A percentile compares a stretch with the other conserved stretches of the same genome.
Conservation (phyloP, 2,888 invertebrate genomes). For the Harmothoe impar region DNA sequence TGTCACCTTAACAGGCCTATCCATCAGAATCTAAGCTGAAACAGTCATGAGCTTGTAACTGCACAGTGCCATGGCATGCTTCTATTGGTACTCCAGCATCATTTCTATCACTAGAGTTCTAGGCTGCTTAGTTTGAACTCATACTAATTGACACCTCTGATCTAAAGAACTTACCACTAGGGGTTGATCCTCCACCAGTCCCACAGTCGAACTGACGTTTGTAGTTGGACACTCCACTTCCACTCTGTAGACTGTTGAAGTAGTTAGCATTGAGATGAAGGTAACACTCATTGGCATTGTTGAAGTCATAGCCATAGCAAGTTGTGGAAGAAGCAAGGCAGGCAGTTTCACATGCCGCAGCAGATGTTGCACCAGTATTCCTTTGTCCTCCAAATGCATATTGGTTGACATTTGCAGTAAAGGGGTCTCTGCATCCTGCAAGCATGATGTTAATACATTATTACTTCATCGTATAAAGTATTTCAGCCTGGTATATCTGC, state of each 20-base stretch:
- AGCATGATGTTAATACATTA: too few relatives aligned
- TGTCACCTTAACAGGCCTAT: too few relatives aligned
- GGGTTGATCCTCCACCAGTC: not conserved
- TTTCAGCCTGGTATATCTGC: not conserved
- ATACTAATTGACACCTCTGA: too few relatives aligned
- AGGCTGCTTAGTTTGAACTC: too few relatives aligned
- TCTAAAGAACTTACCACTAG: not conserved
- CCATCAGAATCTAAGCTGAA: too few relatives aligned
- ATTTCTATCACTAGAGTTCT: too few relatives aligned
- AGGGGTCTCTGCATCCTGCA: not conserved
- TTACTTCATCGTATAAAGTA: too few relatives aligned
- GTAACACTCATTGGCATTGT: not conserved
- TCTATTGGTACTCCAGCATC: too few relatives aligned
- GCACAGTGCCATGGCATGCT: too few relatives aligned
- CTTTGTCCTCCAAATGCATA: not conserved
- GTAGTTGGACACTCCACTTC: not conserved
- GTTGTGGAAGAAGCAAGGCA: not conserved
- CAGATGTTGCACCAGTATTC: not conserved
- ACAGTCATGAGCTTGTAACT: too few relatives aligned
- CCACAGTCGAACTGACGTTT: not conserved
- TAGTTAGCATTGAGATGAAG: not conserved
- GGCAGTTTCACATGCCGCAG: not conserved
- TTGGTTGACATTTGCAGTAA: not conserved
- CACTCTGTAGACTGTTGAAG: not conserved
- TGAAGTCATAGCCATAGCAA: constrained; percentile 34